A percentile compares a stretch with the other conserved stretches of the same genome.
These are phyloP conservation scores for Acanthosepion lycidas DNA, from an alignment of 2,888 invertebrate genomes.

Conservation along the genomic window DNA sequence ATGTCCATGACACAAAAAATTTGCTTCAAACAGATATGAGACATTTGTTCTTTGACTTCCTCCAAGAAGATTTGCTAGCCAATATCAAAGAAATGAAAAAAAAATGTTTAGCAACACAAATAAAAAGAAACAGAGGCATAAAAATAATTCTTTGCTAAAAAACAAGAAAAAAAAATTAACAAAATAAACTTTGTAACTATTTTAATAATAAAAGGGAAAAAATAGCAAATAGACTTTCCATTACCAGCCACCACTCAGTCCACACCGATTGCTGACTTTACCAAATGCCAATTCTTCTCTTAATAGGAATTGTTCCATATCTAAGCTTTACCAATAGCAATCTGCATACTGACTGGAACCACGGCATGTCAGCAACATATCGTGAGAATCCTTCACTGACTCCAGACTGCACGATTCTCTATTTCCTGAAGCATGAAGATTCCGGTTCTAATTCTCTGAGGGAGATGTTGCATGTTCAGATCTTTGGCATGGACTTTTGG, in stretches of 20 bases:
- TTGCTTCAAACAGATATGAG: too few relatives aligned
- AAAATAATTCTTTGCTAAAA: too few relatives aligned
- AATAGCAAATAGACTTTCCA: neutral
- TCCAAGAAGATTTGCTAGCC: too few relatives aligned
- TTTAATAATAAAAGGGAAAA: neutral
- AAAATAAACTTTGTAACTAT: neutral
- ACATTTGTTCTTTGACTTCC: too few relatives aligned
- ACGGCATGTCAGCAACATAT: conserved; percentile 20
- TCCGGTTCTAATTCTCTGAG: conserved; percentile 13
- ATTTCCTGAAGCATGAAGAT: conserved; percentile 23
- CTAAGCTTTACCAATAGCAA: neutral
- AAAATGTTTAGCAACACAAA: too few relatives aligned
- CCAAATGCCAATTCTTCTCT: neutral
- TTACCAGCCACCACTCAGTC: neutral
- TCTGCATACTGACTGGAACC: neutral
- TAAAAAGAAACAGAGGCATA: too few relatives aligned
- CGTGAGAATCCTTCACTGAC: neutral
- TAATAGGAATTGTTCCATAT: neutral
- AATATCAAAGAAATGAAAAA: too few relatives aligned
- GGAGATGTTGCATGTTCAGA: conserved; percentile 1
- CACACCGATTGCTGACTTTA: neutral
- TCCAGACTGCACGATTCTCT: neutral
- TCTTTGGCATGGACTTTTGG: conserved; percentile 21
- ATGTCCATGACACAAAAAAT: too few relatives aligned
- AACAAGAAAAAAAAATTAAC: neutral